phyloP scores from a whole-genome alignment of 2,113 vertebrate species.

The Nibea albiflora region DNA sequence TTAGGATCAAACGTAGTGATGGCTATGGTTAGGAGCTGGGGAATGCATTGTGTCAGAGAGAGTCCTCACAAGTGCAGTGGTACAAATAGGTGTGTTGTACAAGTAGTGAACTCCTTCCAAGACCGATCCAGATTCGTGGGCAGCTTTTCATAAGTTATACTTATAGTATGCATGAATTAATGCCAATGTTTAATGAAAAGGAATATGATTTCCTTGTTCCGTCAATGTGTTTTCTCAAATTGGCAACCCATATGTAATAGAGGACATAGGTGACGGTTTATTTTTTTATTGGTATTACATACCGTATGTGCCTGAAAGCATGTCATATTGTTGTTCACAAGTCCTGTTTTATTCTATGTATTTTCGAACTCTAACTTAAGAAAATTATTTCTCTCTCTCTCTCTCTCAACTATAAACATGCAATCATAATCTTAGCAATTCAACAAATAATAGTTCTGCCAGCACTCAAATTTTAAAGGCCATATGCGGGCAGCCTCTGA shows the following conservation, averaged over 20 bases:
- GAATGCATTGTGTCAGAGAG: neutral
- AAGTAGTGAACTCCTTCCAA: neutral
- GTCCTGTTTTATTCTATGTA: neutral
- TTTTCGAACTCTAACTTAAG: neutral
- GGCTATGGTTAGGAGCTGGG: neutral
- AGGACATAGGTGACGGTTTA: neutral
- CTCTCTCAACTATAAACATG: neutral
- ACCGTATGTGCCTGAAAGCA: too few relatives aligned
- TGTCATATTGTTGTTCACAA: neutral
- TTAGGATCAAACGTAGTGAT: neutral
- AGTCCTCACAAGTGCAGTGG: neutral
- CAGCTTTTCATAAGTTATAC: neutral
- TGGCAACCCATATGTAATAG: neutral
- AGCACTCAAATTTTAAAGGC: conserved; percentile 1
- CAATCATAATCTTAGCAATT: neutral
- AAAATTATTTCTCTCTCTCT: neutral
- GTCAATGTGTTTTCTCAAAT: conserved; percentile 3
- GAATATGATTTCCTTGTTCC: conserved; percentile 1
- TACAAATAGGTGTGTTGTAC: neutral
- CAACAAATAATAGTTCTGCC: neutral
- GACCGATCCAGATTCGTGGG: neutral
- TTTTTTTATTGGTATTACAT: too few relatives aligned
- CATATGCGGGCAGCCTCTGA: neutral
- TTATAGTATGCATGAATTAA: conserved; percentile 4
- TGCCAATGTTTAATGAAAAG: neutral